Evolutionary conservation across 2,888 invertebrate genomes (phyloP).

Genomic region (Apodemia hepburni): DNA sequence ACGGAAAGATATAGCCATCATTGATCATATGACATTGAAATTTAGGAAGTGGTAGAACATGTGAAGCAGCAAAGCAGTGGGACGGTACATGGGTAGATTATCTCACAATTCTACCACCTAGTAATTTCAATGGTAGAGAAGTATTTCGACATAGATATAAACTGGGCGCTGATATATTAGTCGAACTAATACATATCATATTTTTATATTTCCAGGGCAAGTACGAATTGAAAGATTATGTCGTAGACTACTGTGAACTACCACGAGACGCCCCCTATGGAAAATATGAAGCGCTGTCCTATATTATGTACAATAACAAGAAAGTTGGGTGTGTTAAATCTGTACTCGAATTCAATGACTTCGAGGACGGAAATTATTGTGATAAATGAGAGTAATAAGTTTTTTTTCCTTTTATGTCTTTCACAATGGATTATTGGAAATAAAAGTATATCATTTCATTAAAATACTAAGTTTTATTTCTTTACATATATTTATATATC

Average conservation of each 20-base stretch:
- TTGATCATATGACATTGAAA: too few species aligned
- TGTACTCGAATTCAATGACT: constrained; percentile 35
- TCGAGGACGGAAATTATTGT: constrained; percentile 31
- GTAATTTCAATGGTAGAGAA: too few species aligned
- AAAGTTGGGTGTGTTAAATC: constrained; percentile 36
- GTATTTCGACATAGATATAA: too few species aligned
- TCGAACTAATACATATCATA: too few species aligned
- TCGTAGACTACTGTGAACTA: constrained; percentile 47
- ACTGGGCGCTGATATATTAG: too few species aligned
- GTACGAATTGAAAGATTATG: constrained; percentile 37
- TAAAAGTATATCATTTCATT: neutral
- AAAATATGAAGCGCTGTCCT: constrained; percentile 37
- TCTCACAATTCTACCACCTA: too few species aligned
- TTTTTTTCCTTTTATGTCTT: neutral
- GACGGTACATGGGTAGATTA: too few species aligned
- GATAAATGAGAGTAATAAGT: constrained; percentile 19
- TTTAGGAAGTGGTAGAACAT: too few species aligned
- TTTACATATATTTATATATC: too few species aligned
- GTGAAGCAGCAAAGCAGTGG: too few species aligned
- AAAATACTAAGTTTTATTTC: neutral
- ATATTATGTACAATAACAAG: constrained; percentile 31
- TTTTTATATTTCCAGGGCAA: constrained; percentile 39
- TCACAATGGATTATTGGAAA: neutral
- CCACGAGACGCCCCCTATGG: constrained; percentile 44
- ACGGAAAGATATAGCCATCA: too few species aligned